Evolutionary conservation across 2,113 vertebrate genomes (phyloP).

Genomic region (Perca schrenkii): DNA sequence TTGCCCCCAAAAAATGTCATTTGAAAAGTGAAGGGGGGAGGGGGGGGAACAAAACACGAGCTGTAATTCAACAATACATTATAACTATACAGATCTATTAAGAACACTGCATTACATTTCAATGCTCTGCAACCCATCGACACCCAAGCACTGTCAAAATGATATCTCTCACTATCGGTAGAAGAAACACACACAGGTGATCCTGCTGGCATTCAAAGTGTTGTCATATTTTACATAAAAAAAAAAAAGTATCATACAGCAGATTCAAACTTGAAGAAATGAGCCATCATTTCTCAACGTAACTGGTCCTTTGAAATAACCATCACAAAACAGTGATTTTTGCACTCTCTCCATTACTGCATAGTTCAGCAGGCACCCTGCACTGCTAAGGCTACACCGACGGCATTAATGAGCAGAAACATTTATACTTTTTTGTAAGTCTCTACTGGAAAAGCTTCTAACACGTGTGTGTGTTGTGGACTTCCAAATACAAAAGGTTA

Average conservation of each 20-base stretch:
- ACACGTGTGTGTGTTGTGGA: constrained; percentile 19
- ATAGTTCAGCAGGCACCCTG: constrained; percentile 70
- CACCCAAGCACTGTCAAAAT: not conserved
- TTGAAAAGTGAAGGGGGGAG: not conserved
- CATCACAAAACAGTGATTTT: constrained; percentile 3
- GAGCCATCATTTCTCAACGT: constrained; percentile 1
- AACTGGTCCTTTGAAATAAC: constrained; percentile 22
- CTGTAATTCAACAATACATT: constrained; percentile 2
- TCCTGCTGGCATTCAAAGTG: not conserved
- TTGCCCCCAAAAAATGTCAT: not conserved
- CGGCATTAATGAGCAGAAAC: constrained; percentile 2
- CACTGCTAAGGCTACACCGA: constrained; percentile 67
- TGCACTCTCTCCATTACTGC: constrained; percentile 39
- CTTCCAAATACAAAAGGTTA: constrained; percentile 33
- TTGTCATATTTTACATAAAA: constrained; percentile 17
- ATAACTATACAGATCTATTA: constrained; percentile 29
- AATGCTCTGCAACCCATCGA: constrained; percentile 17
- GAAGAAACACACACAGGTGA: not conserved
- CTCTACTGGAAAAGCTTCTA: constrained; percentile 16
- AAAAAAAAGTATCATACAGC: constrained; percentile 24
- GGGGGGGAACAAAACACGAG: not conserved
- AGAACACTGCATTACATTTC: constrained; percentile 36
- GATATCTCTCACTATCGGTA: not conserved
- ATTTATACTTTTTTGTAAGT: not conserved
- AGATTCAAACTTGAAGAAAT: constrained; percentile 9